Conservation (phyloP, 2,797 vertebrate species). For the Staurois parvus region DNA sequence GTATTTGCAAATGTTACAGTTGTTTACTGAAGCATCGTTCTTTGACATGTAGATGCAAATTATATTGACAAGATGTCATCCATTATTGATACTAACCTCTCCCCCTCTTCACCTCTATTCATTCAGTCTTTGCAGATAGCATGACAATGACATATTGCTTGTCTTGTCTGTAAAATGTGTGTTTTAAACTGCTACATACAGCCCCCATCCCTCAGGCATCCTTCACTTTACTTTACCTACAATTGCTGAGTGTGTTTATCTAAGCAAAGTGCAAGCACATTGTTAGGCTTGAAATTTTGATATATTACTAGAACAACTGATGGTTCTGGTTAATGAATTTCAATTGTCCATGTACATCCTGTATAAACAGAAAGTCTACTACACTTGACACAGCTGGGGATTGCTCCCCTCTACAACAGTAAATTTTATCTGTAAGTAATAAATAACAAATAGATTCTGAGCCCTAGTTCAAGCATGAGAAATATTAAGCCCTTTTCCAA, state of each 20-base stretch:
- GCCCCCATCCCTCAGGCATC: not conserved
- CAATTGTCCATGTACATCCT: conserved; percentile 5
- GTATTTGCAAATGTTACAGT: not conserved
- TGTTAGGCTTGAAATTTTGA: not conserved
- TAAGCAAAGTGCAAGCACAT: conserved; percentile 2
- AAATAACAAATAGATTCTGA: too few relatives aligned
- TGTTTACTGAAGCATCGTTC: not conserved
- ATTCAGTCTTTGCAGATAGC: not conserved
- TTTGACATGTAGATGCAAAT: not conserved
- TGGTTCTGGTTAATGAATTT: conserved; percentile 16
- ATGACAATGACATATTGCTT: conserved; percentile 26
- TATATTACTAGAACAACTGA: conserved; percentile 18
- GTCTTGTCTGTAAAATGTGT: conserved; percentile 9
- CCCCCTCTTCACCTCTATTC: not conserved
- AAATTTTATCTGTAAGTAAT: too few relatives aligned
- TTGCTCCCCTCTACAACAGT: too few relatives aligned
- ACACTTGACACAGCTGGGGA: not conserved
- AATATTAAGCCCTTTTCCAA: too few relatives aligned
- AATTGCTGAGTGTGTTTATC: conserved; percentile 32
- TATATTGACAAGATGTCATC: not conserved
- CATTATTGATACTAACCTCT: not conserved
- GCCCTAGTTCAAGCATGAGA: too few relatives aligned
- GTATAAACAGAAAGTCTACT: conserved; percentile 1
- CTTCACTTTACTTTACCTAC: not conserved
- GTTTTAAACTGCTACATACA: not conserved